A percentile compares a stretch with the other conserved stretches of the same genome.
phyloP scores from a whole-genome alignment of 2,797 vertebrate genomes.

The Malacoctenus gilli region DNA sequence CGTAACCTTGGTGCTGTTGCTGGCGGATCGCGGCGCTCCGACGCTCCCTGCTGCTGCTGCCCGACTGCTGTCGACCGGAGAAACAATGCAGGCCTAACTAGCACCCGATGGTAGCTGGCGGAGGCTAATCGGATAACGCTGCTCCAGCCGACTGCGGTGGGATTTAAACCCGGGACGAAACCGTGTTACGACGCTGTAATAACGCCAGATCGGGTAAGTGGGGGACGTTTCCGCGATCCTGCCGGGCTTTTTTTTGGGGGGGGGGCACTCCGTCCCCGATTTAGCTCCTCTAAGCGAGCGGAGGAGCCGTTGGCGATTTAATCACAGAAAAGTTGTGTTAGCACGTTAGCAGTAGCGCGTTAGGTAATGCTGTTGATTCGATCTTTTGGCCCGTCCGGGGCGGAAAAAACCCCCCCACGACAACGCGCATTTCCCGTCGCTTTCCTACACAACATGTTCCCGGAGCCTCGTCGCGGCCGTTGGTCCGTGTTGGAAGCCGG shows the following conservation, averaged over 20 bases:
- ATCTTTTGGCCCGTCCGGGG: background rate
- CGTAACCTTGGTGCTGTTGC: slow-evolving; percentile 14
- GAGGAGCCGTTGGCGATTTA: slow-evolving; percentile 1
- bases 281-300: no score
- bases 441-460: no score
- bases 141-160: slow-evolving; percentile 53
- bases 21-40: slow-evolving; percentile 19
- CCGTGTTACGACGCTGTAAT: slow-evolving; percentile 43
- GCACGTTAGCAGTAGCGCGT: slow-evolving; percentile 49
- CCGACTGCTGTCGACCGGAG: slow-evolving; percentile 48
- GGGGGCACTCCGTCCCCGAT: no score
- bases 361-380: slow-evolving; percentile 5
- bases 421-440: no score
- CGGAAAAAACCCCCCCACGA: background rate
- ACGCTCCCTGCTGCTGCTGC: slow-evolving; percentile 36
- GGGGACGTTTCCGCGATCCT: fast-evolving
- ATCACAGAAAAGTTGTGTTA: slow-evolving; percentile 43
- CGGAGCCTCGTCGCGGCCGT: no score
- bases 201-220: slow-evolving; percentile 55
- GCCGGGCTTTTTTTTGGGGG: no score
- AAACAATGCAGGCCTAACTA: slow-evolving; percentile 80
- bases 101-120: slow-evolving; percentile 37
- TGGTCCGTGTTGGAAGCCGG: no score
- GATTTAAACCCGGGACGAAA: slow-evolving; percentile 68
- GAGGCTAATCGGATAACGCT: slow-evolving; percentile 60